Evolutionary conservation across 2,888 invertebrate genomes (phyloP).

Genomic region (Eucera pruinosa): DNA sequence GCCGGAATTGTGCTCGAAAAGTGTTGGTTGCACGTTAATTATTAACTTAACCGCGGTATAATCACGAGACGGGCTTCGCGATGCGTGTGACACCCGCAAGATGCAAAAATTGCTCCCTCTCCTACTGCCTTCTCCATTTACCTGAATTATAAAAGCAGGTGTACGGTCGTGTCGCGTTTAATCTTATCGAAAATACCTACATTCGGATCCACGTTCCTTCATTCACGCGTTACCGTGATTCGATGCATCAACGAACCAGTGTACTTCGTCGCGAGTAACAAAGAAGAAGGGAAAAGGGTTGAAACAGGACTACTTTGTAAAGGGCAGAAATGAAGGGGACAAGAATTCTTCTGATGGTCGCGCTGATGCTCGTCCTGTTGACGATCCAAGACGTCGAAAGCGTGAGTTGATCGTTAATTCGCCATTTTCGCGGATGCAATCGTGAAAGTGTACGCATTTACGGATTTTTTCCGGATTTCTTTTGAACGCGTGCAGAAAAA

Average conservation of each 20-base stretch:
- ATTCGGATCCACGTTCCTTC: neutral
- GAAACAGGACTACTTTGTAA: too few relatives aligned
- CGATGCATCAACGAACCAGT: neutral
- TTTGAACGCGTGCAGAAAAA: slow-evolving; percentile 47
- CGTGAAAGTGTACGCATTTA: too few relatives aligned
- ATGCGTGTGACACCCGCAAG: slow-evolving; percentile 9
- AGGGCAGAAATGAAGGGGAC: slow-evolving; percentile 30
- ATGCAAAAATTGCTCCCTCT: slow-evolving; percentile 55
- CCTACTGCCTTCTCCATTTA: too few relatives aligned
- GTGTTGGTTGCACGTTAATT: neutral
- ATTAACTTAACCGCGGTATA: slow-evolving; percentile 16
- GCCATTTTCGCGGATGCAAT: neutral
- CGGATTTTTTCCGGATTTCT: too few relatives aligned
- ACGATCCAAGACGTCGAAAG: slow-evolving; percentile 44
- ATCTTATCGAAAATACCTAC: slow-evolving; percentile 3
- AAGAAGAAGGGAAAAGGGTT: neutral
- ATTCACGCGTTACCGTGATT: too few relatives aligned
- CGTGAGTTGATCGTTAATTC: slow-evolving; percentile 53
- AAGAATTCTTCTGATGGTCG: slow-evolving; percentile 21
- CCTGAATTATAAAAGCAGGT: slow-evolving; percentile 57
- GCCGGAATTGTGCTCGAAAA: slow-evolving; percentile 14
- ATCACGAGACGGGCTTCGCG: slow-evolving; percentile 7
- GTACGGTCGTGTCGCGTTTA: neutral
- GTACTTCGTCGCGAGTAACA: too few relatives aligned
- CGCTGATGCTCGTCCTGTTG: slow-evolving; percentile 24